phyloP scores from a whole-genome alignment of 2,888 invertebrate species.

The Luperina testacea region DNA sequence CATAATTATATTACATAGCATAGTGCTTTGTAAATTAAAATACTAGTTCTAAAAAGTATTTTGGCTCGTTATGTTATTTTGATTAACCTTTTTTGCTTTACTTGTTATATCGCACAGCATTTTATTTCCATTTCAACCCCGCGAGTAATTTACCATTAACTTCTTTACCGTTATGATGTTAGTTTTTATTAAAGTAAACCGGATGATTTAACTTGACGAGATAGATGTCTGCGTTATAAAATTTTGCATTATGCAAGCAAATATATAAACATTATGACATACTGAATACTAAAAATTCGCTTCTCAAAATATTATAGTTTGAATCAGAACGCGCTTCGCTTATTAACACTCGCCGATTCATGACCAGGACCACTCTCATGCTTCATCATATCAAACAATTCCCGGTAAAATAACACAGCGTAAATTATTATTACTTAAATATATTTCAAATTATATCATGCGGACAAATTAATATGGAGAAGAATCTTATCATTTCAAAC shows the following conservation, averaged over 20 bases:
- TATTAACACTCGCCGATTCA: slow-evolving; percentile 64
- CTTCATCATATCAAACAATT: slow-evolving; percentile 44
- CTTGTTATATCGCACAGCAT: slow-evolving; percentile 60
- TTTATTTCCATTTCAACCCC: slow-evolving; percentile 15
- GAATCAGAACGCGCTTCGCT: slow-evolving; percentile 63
- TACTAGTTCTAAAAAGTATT: neutral
- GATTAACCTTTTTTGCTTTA: neutral
- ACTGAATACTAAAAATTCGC: slow-evolving; percentile 68
- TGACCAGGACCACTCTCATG: slow-evolving; percentile 55
- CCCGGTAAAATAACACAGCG: slow-evolving; percentile 49
- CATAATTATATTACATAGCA: slow-evolving; percentile 14
- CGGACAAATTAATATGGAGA: slow-evolving; percentile 70
- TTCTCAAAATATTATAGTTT: slow-evolving; percentile 60
- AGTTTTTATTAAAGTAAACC: slow-evolving; percentile 30
- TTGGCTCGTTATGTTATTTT: slow-evolving; percentile 15
- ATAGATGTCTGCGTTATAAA: slow-evolving; percentile 33
- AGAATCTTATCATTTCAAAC: slow-evolving; percentile 80
- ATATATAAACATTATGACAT: slow-evolving; percentile 51
- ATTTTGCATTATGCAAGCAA: slow-evolving; percentile 58
- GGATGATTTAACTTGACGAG: slow-evolving; percentile 12
- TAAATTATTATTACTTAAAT: slow-evolving; percentile 54
- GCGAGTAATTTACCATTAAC: slow-evolving; percentile 1
- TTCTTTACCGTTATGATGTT: slow-evolving; percentile 11
- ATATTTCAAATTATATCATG: slow-evolving; percentile 70
- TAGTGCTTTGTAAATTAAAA: slow-evolving; percentile 9